Evolutionary conservation across 2,888 invertebrate species (phyloP).

Genomic region (Aelia acuminata): DNA sequence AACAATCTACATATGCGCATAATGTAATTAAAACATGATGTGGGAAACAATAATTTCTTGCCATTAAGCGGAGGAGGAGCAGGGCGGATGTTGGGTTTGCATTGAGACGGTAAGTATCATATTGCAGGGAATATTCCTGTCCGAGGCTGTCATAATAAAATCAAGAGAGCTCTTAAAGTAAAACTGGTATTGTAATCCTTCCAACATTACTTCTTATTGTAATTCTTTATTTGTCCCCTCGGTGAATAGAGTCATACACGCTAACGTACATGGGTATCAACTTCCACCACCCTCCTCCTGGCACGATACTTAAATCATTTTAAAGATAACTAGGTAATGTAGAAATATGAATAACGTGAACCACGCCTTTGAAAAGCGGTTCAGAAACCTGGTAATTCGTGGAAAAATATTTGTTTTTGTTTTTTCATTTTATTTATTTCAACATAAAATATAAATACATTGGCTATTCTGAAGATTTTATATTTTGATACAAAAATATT

Average conservation of each 20-base stretch:
- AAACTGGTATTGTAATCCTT: conserved; percentile 25
- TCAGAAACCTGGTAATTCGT: no score
- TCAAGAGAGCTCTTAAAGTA: background rate
- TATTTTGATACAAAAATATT: no score
- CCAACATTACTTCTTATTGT: background rate
- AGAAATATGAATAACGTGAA: background rate
- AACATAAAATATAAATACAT: no score
- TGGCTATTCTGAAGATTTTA: no score
- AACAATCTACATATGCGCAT: background rate
- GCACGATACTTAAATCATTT: background rate
- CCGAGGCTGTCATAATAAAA: conserved; percentile 14
- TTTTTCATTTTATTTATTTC: no score
- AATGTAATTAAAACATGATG: background rate
- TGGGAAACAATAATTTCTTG: background rate
- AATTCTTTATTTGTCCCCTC: background rate
- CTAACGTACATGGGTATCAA: background rate
- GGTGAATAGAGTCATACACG: background rate
- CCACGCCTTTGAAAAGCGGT: background rate
- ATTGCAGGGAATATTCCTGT: background rate
- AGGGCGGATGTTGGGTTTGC: background rate
- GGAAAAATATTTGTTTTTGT: no score
- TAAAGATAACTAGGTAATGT: background rate
- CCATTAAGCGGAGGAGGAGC: background rate
- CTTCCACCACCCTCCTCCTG: background rate
- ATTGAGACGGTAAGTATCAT: conserved; percentile 23